Conservation (phyloP, 1,140 invertebrate genomes). For the Aradophagus sp. region DNA sequence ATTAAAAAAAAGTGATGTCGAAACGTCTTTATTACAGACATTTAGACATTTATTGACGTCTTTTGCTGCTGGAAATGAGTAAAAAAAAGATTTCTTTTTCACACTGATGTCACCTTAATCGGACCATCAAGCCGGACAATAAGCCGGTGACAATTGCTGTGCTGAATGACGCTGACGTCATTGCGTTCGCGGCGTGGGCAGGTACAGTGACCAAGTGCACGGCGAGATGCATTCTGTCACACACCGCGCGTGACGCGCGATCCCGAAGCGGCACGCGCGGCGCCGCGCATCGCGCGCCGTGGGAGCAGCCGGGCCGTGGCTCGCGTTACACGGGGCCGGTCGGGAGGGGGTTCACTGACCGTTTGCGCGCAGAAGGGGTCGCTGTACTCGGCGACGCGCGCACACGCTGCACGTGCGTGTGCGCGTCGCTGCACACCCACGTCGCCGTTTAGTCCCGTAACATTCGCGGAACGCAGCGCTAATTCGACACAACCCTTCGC, state of each 20-base stretch:
- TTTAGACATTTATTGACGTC: too few species aligned
- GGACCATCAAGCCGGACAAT: too few species aligned
- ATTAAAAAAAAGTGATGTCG: too few species aligned
- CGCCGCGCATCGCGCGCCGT: constrained; percentile 43
- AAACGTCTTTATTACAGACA: too few species aligned
- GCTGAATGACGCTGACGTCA: constrained; percentile 36
- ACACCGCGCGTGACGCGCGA: constrained; percentile 30
- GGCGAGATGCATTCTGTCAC: constrained; percentile 36
- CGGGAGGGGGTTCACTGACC: constrained; percentile 60
- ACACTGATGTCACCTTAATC: too few species aligned
- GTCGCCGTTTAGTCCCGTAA: constrained; percentile 75
- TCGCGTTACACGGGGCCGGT: constrained; percentile 28
- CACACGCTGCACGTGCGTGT: constrained; percentile 58
- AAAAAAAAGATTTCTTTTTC: too few species aligned
- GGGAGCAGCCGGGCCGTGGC: constrained; percentile 38
- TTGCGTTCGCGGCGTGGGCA: constrained; percentile 10
- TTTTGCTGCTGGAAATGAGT: too few species aligned
- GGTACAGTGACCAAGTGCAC: constrained; percentile 50
- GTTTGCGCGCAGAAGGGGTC: constrained; percentile 64
- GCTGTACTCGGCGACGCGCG: constrained; percentile 68
- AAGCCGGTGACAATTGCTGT: too few species aligned
- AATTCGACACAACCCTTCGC: constrained; percentile 46
- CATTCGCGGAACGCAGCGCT: constrained; percentile 70
- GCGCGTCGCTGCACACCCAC: constrained; percentile 71
- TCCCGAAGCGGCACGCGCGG: constrained; percentile 48